These are phyloP conservation scores for Entomobrya proxima DNA, from an alignment of 2,888 invertebrate genomes.

Conservation along the genomic window DNA sequence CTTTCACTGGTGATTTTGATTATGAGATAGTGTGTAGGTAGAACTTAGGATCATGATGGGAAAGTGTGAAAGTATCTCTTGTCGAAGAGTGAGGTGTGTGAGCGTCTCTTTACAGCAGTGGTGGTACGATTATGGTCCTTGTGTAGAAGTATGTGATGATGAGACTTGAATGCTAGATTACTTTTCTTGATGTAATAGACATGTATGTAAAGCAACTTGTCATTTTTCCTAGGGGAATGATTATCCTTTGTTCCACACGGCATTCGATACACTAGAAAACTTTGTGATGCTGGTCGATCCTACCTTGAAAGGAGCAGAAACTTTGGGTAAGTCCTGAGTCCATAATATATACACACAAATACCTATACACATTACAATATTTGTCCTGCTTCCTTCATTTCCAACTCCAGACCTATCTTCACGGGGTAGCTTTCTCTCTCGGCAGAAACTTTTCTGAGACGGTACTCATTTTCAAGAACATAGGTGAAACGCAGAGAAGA, in stretches of 20 bases:
- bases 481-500: not conserved
- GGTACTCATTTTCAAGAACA: no score
- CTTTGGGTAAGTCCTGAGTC: slow-evolving; percentile 72
- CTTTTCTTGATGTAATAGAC: slow-evolving; percentile 26
- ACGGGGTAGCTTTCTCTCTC: not conserved
- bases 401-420: not conserved
- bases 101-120: not conserved
- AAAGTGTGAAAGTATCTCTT: slow-evolving; percentile 16
- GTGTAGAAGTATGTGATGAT: slow-evolving; percentile 25
- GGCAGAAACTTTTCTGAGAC: not conserved
- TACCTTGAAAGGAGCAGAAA: slow-evolving; percentile 72
- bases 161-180: slow-evolving; percentile 52
- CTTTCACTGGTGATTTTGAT: not conserved
- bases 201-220: slow-evolving; percentile 58
- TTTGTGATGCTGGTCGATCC: slow-evolving; percentile 74
- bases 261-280: slow-evolving; percentile 75
- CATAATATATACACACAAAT: slow-evolving; percentile 13
- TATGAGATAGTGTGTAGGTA: no score
- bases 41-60: not conserved
- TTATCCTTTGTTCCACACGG: slow-evolving; percentile 74
- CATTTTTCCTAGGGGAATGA: slow-evolving; percentile 71
- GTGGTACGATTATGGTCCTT: not conserved
- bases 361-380: slow-evolving; percentile 16
- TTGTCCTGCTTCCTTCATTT: not conserved
- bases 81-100: not conserved